Conservation (phyloP, 2,113 vertebrate genomes). For the Saccopteryx leptura region DNA sequence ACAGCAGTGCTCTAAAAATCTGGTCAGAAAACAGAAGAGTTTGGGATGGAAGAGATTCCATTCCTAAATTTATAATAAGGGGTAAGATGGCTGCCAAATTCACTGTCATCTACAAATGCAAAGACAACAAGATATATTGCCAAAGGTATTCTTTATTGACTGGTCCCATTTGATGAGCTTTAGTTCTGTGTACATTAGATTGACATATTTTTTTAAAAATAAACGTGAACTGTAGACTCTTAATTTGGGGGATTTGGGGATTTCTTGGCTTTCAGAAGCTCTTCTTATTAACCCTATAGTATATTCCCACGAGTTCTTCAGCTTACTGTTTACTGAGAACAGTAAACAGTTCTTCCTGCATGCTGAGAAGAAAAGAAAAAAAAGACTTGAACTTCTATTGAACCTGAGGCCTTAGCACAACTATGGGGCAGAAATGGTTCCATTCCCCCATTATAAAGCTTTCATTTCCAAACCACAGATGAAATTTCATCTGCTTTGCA, state of each 20-base stretch:
- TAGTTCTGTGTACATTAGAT: conserved; percentile 36
- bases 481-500: conserved; percentile 91
- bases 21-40: conserved; percentile 41
- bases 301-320: not conserved
- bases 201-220: not conserved
- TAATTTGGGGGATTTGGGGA: not conserved
- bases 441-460: conserved; percentile 86
- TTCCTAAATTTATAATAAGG: not conserved
- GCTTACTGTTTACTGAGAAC: not conserved
- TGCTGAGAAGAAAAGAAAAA: conserved; percentile 29
- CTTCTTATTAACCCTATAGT: not conserved
- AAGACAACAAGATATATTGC: not conserved
- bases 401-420: conserved; percentile 82
- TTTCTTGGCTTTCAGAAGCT: not conserved
- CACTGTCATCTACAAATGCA: conserved; percentile 10
- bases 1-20: not conserved
- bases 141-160: not conserved
- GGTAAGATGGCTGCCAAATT: not conserved
- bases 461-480: conserved; percentile 86
- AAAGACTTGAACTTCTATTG: conserved; percentile 83
- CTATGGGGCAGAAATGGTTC: conserved; percentile 81
- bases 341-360: not conserved
- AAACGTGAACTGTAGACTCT: not conserved
- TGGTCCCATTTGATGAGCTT: conserved; percentile 9
- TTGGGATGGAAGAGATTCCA: not conserved